These are phyloP conservation scores for Dusona sp. DNA, from an alignment of 2,888 invertebrate species.

Conservation along the genomic window DNA sequence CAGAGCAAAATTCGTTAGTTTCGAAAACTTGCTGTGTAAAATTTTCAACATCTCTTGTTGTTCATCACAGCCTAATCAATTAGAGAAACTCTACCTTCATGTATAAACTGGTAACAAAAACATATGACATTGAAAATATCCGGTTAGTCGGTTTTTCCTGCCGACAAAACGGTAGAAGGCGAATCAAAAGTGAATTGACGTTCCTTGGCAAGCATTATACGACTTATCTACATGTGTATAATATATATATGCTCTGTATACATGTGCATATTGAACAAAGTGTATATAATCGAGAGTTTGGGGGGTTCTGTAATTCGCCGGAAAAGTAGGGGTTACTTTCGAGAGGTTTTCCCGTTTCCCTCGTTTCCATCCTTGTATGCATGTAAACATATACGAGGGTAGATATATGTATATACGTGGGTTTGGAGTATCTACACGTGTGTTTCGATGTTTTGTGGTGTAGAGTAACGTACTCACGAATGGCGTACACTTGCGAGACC, in stretches of 20 bases:
- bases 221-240: neutral
- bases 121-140: neutral
- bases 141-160: neutral
- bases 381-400: neutral
- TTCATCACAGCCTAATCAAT: neutral
- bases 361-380: conserved; percentile 33
- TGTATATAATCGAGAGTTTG: neutral
- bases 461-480: conserved; percentile 41
- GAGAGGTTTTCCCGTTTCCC: conserved; percentile 57
- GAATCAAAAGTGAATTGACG: conserved; percentile 22
- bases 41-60: neutral
- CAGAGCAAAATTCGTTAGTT: neutral
- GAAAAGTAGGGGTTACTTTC: conserved; percentile 22
- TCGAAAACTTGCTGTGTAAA: neutral
- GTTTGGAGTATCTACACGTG: conserved; percentile 34
- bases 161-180: neutral
- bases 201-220: neutral
- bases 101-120: neutral
- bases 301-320: neutral
- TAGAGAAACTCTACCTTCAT: neutral
- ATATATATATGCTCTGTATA: neutral
- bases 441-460: conserved; percentile 40
- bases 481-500: conserved; percentile 65
- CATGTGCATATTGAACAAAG: conserved; percentile 1
- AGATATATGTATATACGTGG: neutral